Evolutionary conservation across 1,140 invertebrate species (phyloP).

Genomic region (Pseudomyrmex flavicornis): DNA sequence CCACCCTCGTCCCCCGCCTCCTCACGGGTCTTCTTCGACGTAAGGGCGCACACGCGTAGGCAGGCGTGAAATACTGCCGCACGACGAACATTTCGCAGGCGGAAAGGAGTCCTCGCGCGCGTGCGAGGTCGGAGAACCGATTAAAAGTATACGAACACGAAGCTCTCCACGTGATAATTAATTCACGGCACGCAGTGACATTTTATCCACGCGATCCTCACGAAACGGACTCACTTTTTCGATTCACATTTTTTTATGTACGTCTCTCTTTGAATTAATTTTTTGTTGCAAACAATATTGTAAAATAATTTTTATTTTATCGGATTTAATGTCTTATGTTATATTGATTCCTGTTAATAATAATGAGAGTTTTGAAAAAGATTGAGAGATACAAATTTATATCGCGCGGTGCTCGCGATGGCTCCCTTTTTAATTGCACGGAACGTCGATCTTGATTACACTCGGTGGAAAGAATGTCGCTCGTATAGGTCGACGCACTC

Average conservation of each 20-base stretch:
- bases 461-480: constrained; percentile 64
- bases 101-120: constrained; percentile 58
- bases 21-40: constrained; percentile 23
- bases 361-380: constrained; percentile 10
- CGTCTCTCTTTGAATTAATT: neutral
- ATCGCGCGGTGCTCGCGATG: constrained; percentile 46
- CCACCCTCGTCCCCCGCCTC: constrained; percentile 4
- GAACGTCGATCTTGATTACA: constrained; percentile 71
- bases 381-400: constrained; percentile 62
- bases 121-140: constrained; percentile 63
- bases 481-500: constrained; percentile 51
- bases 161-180: constrained; percentile 76
- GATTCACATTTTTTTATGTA: constrained; percentile 20
- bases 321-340: neutral
- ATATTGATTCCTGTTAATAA: neutral
- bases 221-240: constrained; percentile 34
- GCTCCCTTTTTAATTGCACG: constrained; percentile 71
- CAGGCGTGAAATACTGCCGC: constrained; percentile 78
- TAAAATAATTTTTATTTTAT: neutral
- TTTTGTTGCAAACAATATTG: neutral
- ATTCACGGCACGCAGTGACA: constrained; percentile 72
- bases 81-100: constrained; percentile 71
- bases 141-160: constrained; percentile 72
- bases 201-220: constrained; percentile 68
- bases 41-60: constrained; percentile 73